Evolutionary conservation across 2,888 invertebrate genomes (phyloP).

Genomic region (Uloborus plumipes): DNA sequence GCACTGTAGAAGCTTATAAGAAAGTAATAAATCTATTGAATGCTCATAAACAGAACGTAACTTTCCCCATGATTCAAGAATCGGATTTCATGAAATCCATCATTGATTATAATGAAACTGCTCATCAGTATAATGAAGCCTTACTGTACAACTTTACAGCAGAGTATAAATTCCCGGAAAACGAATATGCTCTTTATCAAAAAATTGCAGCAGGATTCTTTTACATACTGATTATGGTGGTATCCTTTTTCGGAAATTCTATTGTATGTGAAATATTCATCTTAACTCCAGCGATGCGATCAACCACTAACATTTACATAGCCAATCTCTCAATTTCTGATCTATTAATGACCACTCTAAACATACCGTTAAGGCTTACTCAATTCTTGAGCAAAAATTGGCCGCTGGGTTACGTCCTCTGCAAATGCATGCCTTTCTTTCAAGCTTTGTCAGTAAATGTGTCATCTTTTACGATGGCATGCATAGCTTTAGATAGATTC

Average conservation of each 20-base stretch:
- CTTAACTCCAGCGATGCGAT: constrained; percentile 74
- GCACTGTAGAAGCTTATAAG: too few relatives aligned
- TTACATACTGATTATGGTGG: constrained; percentile 73
- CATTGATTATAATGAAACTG: too few relatives aligned
- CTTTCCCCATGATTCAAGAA: too few relatives aligned
- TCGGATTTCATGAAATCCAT: too few relatives aligned
- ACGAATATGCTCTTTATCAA: neutral
- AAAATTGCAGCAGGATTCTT: constrained; percentile 67
- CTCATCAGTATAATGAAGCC: neutral
- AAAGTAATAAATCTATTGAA: too few relatives aligned
- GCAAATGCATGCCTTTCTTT: constrained; percentile 72
- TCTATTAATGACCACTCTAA: constrained; percentile 70
- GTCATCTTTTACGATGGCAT: constrained; percentile 73
- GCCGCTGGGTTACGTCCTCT: constrained; percentile 72
- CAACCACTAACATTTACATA: constrained; percentile 75
- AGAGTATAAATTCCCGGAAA: neutral
- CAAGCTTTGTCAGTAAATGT: constrained; percentile 72
- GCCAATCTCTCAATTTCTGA: constrained; percentile 75
- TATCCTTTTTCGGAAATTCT: constrained; percentile 72
- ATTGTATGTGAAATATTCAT: constrained; percentile 74
- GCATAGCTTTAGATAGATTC: constrained; percentile 73
- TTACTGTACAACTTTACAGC: neutral
- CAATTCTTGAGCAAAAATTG: constrained; percentile 71
- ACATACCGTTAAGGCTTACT: constrained; percentile 73
- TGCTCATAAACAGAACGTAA: too few relatives aligned